Base-by-base conservation (phyloP, 1,140 invertebrate genomes). In the Tetragnatha versicolor region DNA sequence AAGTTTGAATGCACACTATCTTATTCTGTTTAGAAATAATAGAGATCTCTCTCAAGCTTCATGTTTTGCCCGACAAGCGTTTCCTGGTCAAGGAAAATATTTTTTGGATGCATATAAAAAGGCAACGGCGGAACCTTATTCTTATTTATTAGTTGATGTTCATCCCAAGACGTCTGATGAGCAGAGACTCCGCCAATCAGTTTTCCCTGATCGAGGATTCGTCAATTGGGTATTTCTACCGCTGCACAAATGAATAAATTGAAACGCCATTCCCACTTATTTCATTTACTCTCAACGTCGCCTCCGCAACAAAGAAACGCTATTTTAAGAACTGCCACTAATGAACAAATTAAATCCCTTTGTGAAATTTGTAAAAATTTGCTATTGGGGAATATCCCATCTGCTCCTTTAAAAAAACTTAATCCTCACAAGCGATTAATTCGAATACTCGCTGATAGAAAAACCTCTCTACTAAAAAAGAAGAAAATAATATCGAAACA, bases 121-220 rank as follows among this genome's bases (percentile, higher is more conserved):
- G n/a, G 72, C 72, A 45, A 76, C 55, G 9, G 61, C 27, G 27
- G 37, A 63, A 42, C 0, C 20, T 22, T 73, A 55, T 3, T 0
- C 22, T 0, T 73, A 53, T 45, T 27, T 75, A 37, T 53, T 75
- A 12, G 31, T 75, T 17, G 33, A 75, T 45, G 60, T 53, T 3
- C 29, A 37, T 5, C 70, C 53, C n/a, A 61, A 31, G n/a, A 75
- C 70, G 42, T n/a, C 22, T 20, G 49, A 75, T 20, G 37, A 75
- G 20, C 17, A 63, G 12, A 33, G 72, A 20, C 39, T 76, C 20
- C 35, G 31, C 25, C 51, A 53, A 27, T 53, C 51, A 10, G 3
- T 53, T 7, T 53, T 53, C 14, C 22, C 51, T 6, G 51, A 27
- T 53, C 2, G 29, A 0, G 29, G 14, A 53, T 22, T 22, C 3